These are phyloP conservation scores for Caiman crocodilus DNA, from an alignment of 2,797 vertebrate species.

Conservation along the genomic window DNA sequence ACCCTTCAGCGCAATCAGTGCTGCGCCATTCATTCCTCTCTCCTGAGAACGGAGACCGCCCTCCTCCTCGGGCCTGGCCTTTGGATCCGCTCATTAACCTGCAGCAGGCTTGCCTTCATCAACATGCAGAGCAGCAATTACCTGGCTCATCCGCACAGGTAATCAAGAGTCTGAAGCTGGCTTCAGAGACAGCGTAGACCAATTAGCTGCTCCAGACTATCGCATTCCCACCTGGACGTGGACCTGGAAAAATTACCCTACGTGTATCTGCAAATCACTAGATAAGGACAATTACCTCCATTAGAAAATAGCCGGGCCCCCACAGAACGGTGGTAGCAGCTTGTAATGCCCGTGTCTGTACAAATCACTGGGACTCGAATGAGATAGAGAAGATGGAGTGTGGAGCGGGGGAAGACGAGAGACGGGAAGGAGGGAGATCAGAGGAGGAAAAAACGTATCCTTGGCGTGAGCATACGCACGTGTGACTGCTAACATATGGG, in stretches of 20 bases:
- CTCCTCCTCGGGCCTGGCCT: background rate
- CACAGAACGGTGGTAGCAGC: background rate
- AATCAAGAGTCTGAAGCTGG: background rate
- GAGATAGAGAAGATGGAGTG: background rate
- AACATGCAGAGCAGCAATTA: background rate
- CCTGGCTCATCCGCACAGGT: background rate
- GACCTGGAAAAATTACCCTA: background rate
- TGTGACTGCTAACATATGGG: rapidly evolving
- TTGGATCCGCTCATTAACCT: background rate
- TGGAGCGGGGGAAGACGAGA: background rate
- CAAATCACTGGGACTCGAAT: background rate
- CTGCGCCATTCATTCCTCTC: background rate
- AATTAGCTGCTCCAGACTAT: background rate
- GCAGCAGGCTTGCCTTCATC: background rate
- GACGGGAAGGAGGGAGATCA: background rate
- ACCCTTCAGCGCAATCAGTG: background rate
- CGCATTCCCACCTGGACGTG: background rate
- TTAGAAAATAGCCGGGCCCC: background rate
- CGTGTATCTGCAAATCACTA: background rate
- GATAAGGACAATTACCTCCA: conserved; percentile 8
- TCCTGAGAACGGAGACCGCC: rapidly evolving
- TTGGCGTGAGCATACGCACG: rapidly evolving
- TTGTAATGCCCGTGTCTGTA: background rate
- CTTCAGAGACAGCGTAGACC: background rate
- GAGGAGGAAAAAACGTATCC: background rate